These are phyloP conservation scores for Philereme vetulata DNA, from an alignment of 2,888 invertebrate genomes.

Conservation along the genomic window DNA sequence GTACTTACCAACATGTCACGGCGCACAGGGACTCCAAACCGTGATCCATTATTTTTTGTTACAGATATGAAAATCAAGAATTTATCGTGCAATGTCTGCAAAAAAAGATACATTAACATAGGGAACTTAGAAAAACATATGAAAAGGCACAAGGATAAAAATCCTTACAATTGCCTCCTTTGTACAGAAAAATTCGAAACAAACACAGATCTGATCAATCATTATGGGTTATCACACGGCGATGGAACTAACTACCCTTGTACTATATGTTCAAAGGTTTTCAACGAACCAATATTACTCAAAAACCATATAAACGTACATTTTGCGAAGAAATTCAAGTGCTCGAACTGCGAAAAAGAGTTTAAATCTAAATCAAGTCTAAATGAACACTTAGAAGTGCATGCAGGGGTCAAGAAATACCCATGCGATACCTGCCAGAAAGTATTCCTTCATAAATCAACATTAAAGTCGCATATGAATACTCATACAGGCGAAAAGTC, in stretches of 20 bases:
- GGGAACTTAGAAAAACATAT: slow-evolving; percentile 59
- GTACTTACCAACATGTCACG: too few relatives aligned
- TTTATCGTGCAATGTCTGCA: slow-evolving; percentile 54
- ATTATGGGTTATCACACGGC: slow-evolving; percentile 55
- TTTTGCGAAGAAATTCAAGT: slow-evolving; percentile 64
- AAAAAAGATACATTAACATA: slow-evolving; percentile 55
- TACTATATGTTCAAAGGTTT: slow-evolving; percentile 47
- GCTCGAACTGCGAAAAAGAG: slow-evolving; percentile 60
- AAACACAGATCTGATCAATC: slow-evolving; percentile 65
- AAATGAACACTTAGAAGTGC: slow-evolving; percentile 72
- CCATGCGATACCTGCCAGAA: slow-evolving; percentile 62
- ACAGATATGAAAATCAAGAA: slow-evolving; percentile 42
- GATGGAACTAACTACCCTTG: slow-evolving; percentile 57
- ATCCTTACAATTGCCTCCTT: slow-evolving; percentile 57
- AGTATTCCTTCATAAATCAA: slow-evolving; percentile 69
- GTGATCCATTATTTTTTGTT: slow-evolving; percentile 6
- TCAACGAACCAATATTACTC: slow-evolving; percentile 47
- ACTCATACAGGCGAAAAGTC: slow-evolving; percentile 73
- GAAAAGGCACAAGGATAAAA: slow-evolving; percentile 58
- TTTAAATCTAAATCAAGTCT: slow-evolving; percentile 68
- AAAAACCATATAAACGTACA: slow-evolving; percentile 66
- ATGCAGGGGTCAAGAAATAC: slow-evolving; percentile 66
- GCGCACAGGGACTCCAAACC: too few relatives aligned
- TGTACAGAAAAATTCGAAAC: slow-evolving; percentile 57
- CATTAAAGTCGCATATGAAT: slow-evolving; percentile 69